Evolutionary conservation across 2,113 vertebrate genomes (phyloP).

Genomic region (Pelecanoides urinatrix): DNA sequence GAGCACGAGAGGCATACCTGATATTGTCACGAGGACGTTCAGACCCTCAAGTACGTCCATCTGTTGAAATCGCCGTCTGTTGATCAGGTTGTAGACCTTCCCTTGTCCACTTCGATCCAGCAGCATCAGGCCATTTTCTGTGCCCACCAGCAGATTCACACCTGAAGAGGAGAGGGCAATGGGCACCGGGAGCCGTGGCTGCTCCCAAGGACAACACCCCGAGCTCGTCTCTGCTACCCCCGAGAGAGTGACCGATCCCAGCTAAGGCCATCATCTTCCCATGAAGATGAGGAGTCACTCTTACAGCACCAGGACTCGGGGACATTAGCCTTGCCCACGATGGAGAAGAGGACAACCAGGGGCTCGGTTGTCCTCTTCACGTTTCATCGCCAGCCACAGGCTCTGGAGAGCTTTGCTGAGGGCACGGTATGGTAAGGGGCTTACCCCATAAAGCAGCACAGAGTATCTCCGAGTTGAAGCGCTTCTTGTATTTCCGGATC

Average conservation of each 20-base stretch:
- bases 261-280: not conserved
- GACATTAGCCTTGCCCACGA: not conserved
- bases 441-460: slow-evolving; percentile 97
- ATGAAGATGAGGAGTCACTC: not conserved
- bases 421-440: not conserved
- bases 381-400: not conserved
- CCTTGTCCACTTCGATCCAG: slow-evolving; percentile 96
- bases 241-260: rapidly evolving
- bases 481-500: slow-evolving; percentile 99
- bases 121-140: slow-evolving; percentile 97
- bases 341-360: not conserved
- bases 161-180: slow-evolving; percentile 70
- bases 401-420: not conserved
- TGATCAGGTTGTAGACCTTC: slow-evolving; percentile 98
- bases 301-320: not conserved
- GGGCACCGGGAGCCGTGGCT: not conserved
- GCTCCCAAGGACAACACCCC: not conserved
- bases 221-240: not conserved
- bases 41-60: slow-evolving; percentile 98
- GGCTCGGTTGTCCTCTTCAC: rapidly evolving
- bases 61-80: slow-evolving; percentile 94
- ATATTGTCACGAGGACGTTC: slow-evolving; percentile 98
- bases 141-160: slow-evolving; percentile 96
- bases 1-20: slow-evolving; percentile 70
- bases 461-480: slow-evolving; percentile 98